Evolutionary conservation across 1,140 invertebrate genomes (phyloP).

Genomic region (Trichogramma pretiosum): DNA sequence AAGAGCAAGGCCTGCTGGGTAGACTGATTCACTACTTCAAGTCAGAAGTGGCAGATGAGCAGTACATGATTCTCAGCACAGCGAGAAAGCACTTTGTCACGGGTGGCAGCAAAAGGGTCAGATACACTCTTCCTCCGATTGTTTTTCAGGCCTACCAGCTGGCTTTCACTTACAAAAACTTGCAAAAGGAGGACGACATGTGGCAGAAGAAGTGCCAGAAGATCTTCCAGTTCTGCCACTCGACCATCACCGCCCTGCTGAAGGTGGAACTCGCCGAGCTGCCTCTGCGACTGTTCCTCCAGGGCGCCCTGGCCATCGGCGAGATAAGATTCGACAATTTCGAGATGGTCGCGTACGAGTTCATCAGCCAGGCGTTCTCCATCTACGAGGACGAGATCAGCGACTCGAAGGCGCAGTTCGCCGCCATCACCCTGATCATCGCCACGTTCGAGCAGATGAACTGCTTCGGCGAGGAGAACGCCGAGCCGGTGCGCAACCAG

Average conservation of each 20-base stretch:
- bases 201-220: conserved; percentile 98
- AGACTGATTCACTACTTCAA: conserved; percentile 86
- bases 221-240: conserved; percentile 96
- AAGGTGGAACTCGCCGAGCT: conserved; percentile 91
- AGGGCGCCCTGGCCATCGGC: conserved; percentile 88
- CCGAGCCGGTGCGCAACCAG: conserved; percentile 90
- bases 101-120: conserved; percentile 80
- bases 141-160: conserved; percentile 90
- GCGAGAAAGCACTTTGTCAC: conserved; percentile 81
- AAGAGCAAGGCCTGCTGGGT: conserved; percentile 87
- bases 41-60: conserved; percentile 80
- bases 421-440: conserved; percentile 91
- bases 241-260: conserved; percentile 85
- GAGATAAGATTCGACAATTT: conserved; percentile 89
- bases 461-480: conserved; percentile 92
- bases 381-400: conserved; percentile 98
- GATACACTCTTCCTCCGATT: conserved; percentile 90
- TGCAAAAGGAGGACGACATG: conserved; percentile 81
- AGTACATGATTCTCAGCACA: conserved; percentile 83
- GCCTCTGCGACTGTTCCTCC: conserved; percentile 85
- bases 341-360: conserved; percentile 96
- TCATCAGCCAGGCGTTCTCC: conserved; percentile 95
- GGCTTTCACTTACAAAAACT: conserved; percentile 72
- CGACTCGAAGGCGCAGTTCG: conserved; percentile 92
- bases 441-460: conserved; percentile 91